Conservation (phyloP, 2,888 invertebrate species). For the Petrolisthes cinctipes region DNA sequence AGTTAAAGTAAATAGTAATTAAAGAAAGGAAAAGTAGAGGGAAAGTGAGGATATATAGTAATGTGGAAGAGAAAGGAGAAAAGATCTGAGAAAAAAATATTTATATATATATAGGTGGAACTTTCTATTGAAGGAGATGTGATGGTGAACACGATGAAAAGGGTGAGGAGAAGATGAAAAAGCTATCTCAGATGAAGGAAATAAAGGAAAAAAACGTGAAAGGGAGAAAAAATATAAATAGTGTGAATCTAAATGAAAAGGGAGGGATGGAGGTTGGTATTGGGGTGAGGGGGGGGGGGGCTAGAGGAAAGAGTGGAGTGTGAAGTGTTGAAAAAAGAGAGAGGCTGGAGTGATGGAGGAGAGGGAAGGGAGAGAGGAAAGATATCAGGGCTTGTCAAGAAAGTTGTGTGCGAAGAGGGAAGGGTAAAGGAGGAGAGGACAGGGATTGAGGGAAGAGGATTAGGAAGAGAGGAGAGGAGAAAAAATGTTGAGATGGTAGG, state of each 20-base stretch:
- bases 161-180: too few relatives aligned
- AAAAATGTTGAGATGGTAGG: background rate
- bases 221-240: too few relatives aligned
- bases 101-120: too few relatives aligned
- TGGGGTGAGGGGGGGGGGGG: background rate
- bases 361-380: background rate
- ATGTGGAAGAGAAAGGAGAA: too few relatives aligned
- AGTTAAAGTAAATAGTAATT: too few relatives aligned
- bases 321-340: background rate
- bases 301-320: background rate
- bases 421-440: background rate
- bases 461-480: background rate
- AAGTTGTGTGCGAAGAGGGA: background rate
- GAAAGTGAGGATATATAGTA: too few relatives aligned
- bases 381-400: background rate
- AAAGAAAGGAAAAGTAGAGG: too few relatives aligned
- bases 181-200: too few relatives aligned
- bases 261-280: background rate
- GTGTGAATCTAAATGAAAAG: background rate
- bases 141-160: too few relatives aligned
- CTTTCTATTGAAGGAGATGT: too few relatives aligned
- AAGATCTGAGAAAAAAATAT: too few relatives aligned
- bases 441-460: background rate
- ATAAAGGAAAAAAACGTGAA: too few relatives aligned
- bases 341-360: background rate